These are phyloP conservation scores for Coregonus suidteri DNA, from an alignment of 2,797 vertebrate species.

Conservation along the genomic window DNA sequence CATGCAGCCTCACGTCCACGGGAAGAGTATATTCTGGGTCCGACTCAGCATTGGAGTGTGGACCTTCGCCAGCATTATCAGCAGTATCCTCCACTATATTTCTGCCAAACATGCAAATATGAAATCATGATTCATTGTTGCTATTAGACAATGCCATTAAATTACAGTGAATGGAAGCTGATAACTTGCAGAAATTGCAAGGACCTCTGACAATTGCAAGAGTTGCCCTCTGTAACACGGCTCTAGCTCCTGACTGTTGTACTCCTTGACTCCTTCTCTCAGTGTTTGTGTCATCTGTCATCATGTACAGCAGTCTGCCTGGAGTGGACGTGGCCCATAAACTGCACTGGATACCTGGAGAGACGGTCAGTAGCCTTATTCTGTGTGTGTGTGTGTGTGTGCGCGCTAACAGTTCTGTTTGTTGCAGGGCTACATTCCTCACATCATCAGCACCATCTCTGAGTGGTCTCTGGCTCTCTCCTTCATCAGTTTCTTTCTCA, in stretches of 20 bases:
- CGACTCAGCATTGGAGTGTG: conserved; percentile 77
- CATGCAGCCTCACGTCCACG: conserved; percentile 90
- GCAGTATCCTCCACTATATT: conserved; percentile 85
- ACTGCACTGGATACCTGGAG: conserved; percentile 85
- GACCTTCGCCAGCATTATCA: conserved; percentile 81
- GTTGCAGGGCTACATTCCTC: conserved; percentile 83
- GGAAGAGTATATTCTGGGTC: conserved; percentile 77
- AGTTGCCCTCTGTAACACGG: background rate
- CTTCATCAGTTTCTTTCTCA: conserved; percentile 94
- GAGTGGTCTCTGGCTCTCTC: conserved; percentile 92
- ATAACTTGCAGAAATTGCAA: background rate
- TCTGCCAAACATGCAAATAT: background rate
- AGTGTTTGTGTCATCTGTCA: conserved; percentile 87
- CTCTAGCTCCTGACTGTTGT: background rate
- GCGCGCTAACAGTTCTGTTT: background rate
- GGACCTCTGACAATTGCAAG: background rate
- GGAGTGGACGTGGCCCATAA: conserved; percentile 81
- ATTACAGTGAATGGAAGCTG: background rate
- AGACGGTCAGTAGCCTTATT: conserved; percentile 74
- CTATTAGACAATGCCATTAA: background rate
- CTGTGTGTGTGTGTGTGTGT: background rate
- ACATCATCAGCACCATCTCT: conserved; percentile 83
- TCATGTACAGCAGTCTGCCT: conserved; percentile 80
- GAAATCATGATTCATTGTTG: background rate
- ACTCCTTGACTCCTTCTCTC: conserved; percentile 67